phyloP scores from a whole-genome alignment of 2,888 invertebrate species.

The Frankliniella intonsa region DNA sequence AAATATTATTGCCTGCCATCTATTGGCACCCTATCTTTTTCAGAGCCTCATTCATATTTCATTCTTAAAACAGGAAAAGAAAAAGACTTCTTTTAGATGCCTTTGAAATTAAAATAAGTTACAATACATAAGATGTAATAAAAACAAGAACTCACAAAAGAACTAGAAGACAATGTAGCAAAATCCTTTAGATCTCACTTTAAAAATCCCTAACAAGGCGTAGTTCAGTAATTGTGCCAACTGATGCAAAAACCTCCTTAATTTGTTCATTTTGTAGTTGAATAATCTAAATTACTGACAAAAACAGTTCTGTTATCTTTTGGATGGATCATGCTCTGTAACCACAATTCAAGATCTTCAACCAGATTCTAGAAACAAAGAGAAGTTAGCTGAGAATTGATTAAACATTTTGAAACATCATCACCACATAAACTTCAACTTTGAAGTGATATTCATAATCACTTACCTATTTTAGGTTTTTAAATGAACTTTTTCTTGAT shows the following conservation, averaged over 20 bases:
- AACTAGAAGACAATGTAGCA: slow-evolving; percentile 55
- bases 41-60: slow-evolving; percentile 68
- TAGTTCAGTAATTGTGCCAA: slow-evolving; percentile 63
- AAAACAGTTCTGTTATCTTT: slow-evolving; percentile 63
- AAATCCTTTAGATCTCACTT: slow-evolving; percentile 64
- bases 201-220: slow-evolving; percentile 66
- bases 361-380: slow-evolving; percentile 32
- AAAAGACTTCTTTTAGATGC: slow-evolving; percentile 27
- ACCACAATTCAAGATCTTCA: slow-evolving; percentile 36
- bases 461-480: slow-evolving; percentile 41
- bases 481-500: slow-evolving; percentile 32
- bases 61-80: slow-evolving; percentile 48
- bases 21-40: slow-evolving; percentile 68
- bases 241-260: slow-evolving; percentile 56
- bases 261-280: slow-evolving; percentile 59
- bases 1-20: slow-evolving; percentile 83
- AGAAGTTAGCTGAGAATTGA: too few species aligned
- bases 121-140: slow-evolving; percentile 46
- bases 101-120: slow-evolving; percentile 41
- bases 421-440: not conserved
- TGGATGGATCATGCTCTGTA: slow-evolving; percentile 41
- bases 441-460: slow-evolving; percentile 36
- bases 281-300: slow-evolving; percentile 82
- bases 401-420: not conserved
- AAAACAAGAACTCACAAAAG: slow-evolving; percentile 42